Conservation (phyloP, 2,797 vertebrate species). For the Pipistrellus pipistrellus region DNA sequence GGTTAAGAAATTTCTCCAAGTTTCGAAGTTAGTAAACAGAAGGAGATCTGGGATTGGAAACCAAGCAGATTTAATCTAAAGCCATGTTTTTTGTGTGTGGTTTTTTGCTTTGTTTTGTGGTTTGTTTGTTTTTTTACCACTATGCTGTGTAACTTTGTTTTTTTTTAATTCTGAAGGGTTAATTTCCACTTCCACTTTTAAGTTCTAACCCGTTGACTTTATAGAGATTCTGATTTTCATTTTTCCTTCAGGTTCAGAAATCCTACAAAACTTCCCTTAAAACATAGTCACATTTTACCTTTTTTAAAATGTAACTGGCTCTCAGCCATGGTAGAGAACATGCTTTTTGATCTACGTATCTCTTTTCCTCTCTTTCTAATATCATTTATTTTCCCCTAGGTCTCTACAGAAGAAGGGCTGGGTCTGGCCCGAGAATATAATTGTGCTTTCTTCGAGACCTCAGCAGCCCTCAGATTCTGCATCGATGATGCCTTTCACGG, state of each 20-base stretch:
- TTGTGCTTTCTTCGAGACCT: constrained; percentile 89
- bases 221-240: background rate
- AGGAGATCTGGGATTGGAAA: background rate
- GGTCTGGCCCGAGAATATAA: constrained; percentile 87
- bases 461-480: constrained; percentile 87
- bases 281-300: background rate
- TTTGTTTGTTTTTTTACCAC: no score
- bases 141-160: background rate
- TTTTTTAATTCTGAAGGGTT: background rate
- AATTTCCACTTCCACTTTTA: background rate
- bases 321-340: background rate
- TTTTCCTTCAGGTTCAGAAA: background rate
- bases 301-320: background rate
- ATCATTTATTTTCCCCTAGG: constrained; percentile 75
- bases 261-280: background rate
- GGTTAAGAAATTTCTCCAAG: background rate
- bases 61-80: background rate
- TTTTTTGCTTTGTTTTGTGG: background rate
- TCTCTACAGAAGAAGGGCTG: constrained; percentile 88
- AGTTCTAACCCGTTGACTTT: background rate
- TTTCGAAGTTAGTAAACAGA: background rate
- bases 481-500: constrained; percentile 89
- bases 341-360: background rate
- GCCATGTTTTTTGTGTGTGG: background rate
- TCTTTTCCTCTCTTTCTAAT: background rate